These are phyloP conservation scores for Gorsachius goisagi DNA, from an alignment of 2,113 vertebrate species.

Conservation along the genomic window DNA sequence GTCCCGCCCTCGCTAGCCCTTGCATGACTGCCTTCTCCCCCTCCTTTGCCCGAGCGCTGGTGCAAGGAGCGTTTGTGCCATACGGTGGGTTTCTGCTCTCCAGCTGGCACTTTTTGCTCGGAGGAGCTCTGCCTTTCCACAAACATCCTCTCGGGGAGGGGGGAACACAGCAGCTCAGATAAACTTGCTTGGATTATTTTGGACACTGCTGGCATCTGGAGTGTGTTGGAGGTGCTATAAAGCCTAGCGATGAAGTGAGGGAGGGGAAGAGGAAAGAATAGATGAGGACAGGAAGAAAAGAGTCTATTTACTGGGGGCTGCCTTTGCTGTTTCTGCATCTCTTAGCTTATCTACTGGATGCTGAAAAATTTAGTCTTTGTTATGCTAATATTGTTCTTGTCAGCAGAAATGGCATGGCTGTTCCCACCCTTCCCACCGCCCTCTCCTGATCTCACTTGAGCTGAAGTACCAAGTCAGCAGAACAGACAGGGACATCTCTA, in stretches of 20 bases:
- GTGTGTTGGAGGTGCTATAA: neutral
- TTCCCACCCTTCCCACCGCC: neutral
- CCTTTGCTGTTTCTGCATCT: neutral
- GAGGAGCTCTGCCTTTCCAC: neutral
- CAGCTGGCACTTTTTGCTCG: neutral
- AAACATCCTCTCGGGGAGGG: neutral
- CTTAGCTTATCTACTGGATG: neutral
- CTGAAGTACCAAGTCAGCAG: conserved; percentile 25
- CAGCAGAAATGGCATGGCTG: neutral
- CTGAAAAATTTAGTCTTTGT: conserved; percentile 36
- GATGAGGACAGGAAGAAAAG: neutral
- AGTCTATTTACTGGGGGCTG: neutral
- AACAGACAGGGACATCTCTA: neutral
- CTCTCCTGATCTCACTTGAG: neutral
- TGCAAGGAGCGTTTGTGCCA: neutral
- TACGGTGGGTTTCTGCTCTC: neutral
- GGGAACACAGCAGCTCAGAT: neutral
- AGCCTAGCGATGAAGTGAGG: neutral
- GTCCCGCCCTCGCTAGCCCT: accelerated
- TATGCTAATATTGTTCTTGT: conserved; percentile 32
- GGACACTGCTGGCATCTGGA: neutral
- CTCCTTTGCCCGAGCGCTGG: accelerated
- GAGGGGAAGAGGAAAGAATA: neutral
- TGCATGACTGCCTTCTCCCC: accelerated
- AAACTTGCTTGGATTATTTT: neutral